Evolutionary conservation across 2,113 vertebrate species (phyloP).

Genomic region (Callorhinus ursinus): DNA sequence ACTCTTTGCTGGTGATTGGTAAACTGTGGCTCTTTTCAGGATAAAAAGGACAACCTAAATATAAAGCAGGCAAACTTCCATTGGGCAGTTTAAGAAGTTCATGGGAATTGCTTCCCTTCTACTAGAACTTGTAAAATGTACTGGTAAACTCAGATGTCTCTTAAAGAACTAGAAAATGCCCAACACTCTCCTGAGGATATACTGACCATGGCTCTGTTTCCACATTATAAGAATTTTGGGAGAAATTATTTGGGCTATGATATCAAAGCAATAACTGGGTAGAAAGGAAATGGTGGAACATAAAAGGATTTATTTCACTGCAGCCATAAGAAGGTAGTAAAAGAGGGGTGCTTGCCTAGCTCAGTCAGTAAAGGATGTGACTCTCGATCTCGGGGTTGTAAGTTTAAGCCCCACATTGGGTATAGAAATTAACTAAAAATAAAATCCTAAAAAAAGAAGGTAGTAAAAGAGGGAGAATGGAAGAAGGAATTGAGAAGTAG

Average conservation of each 20-base stretch:
- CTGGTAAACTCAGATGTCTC: not conserved
- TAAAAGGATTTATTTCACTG: not conserved
- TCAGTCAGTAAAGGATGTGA: not conserved
- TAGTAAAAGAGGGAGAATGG: not conserved
- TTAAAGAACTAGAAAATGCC: not conserved
- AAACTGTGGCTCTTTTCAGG: not conserved
- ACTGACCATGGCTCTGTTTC: not conserved
- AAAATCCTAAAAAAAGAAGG: not conserved
- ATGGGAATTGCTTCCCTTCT: not conserved
- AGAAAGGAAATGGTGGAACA: not conserved
- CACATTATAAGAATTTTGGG: not conserved
- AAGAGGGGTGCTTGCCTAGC: not conserved
- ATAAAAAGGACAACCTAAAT: constrained; percentile 22
- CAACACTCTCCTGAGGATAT: not conserved
- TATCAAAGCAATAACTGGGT: not conserved
- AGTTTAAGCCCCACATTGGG: not conserved
- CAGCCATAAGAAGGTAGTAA: not conserved
- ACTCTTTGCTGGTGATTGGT: not conserved
- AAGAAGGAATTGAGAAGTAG: not conserved
- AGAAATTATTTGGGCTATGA: not conserved
- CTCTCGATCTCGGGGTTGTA: not conserved
- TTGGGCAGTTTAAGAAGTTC: not conserved
- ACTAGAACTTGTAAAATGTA: not conserved
- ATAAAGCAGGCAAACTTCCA: not conserved
- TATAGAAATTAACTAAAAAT: not conserved